Evolutionary conservation across 2,113 vertebrate genomes (phyloP).

Genomic region (Antechinus stuartii): DNA sequence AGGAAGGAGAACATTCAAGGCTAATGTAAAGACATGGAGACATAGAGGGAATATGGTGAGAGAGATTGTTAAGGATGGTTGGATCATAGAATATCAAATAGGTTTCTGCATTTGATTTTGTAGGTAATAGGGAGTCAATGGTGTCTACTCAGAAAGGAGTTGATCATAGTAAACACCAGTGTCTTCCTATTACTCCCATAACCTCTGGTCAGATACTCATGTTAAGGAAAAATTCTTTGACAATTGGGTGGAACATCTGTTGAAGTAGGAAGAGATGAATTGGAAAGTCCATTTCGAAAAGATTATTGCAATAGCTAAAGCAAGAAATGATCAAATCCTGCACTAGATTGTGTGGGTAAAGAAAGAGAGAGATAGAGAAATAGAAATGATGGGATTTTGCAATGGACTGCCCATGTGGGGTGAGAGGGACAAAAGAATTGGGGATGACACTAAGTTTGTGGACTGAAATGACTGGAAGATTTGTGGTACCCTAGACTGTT

Average conservation of each 20-base stretch:
- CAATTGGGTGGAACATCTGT: not conserved
- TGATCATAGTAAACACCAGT: not conserved
- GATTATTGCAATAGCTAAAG: not conserved
- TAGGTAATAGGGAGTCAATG: not conserved
- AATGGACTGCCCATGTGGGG: not conserved
- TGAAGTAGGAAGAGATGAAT: not conserved
- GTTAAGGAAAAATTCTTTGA: not conserved
- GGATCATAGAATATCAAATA: not conserved
- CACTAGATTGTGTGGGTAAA: not conserved
- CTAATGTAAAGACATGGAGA: not conserved
- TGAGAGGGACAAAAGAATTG: not conserved
- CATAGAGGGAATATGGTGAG: not conserved
- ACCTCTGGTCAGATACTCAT: not conserved
- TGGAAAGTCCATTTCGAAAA: not conserved
- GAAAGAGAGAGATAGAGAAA: not conserved
- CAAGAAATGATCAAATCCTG: not conserved
- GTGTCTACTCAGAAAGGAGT: not conserved
- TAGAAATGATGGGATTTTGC: not conserved
- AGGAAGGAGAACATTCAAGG: not conserved
- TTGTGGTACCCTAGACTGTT: not conserved
- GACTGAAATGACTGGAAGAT: not conserved
- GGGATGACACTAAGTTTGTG: not conserved
- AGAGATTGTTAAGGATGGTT: not conserved
- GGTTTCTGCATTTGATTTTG: not conserved
- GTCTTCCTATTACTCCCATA: not conserved